phyloP scores from a whole-genome alignment of 2,888 invertebrate species.

The Anagyrus pseudococci region DNA sequence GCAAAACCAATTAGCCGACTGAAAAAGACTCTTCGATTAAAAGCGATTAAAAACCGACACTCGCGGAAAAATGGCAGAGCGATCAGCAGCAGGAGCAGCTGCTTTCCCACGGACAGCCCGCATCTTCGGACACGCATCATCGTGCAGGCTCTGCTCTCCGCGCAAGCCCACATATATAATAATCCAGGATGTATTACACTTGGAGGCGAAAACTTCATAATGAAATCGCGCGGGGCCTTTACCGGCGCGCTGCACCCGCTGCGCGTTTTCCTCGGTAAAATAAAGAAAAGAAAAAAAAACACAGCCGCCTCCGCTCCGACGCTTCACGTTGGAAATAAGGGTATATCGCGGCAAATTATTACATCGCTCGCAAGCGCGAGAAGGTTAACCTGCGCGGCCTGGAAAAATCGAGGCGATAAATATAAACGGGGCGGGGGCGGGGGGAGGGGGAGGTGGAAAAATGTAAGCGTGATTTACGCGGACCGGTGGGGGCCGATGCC shows the following conservation, averaged over 20 bases:
- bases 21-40: too few species aligned
- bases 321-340: conserved; percentile 3
- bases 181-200: too few species aligned
- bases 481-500: background rate
- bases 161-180: too few species aligned
- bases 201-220: conserved; percentile 43
- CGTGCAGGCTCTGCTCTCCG: too few species aligned
- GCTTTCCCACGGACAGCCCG: too few species aligned
- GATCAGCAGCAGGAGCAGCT: too few species aligned
- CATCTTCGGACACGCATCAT: too few species aligned
- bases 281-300: too few species aligned
- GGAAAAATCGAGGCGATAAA: conserved; percentile 34
- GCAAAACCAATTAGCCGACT: too few species aligned
- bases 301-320: conserved; percentile 26
- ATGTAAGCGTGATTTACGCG: conserved; percentile 19
- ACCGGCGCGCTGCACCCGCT: conserved; percentile 18
- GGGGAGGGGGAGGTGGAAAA: background rate
- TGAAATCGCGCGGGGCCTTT: too few species aligned
- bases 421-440: conserved; percentile 2
- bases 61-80: too few species aligned
- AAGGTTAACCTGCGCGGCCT: conserved; percentile 1
- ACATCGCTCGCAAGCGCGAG: conserved; percentile 33
- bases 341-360: conserved; percentile 43
- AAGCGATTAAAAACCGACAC: too few species aligned
- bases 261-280: conserved; percentile 5